phyloP scores from a whole-genome alignment of 2,888 invertebrate genomes.

The Himalopsyche tibetana region DNA sequence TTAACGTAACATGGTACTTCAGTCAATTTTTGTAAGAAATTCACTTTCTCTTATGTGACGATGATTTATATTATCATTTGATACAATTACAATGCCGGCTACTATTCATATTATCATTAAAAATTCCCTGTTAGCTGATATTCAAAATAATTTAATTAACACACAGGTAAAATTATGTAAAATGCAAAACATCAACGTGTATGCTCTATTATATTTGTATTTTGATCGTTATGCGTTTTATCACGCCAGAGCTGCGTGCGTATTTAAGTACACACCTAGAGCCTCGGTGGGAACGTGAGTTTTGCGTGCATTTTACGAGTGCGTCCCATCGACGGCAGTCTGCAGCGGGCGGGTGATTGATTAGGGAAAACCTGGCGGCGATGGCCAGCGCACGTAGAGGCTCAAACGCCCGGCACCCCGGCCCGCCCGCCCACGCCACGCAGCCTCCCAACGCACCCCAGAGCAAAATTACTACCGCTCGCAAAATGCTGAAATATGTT shows the following conservation, averaged over 20 bases:
- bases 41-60: too few species aligned
- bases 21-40: too few species aligned
- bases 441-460: conserved; percentile 12
- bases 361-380: conserved; percentile 64
- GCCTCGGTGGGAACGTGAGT: conserved; percentile 36
- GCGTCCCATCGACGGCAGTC: conserved; percentile 50
- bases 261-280: neutral
- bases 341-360: conserved; percentile 62
- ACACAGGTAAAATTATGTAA: too few species aligned
- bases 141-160: too few species aligned
- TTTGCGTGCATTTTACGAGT: conserved; percentile 55
- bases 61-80: too few species aligned
- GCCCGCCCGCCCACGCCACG: conserved; percentile 36
- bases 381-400: conserved; percentile 53
- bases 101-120: too few species aligned
- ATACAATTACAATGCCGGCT: too few species aligned
- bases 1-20: too few species aligned
- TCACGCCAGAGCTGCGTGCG: neutral
- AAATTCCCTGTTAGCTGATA: too few species aligned
- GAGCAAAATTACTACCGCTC: conserved; percentile 57
- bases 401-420: conserved; percentile 44
- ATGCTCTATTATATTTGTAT: too few species aligned
- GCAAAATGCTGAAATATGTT: conserved; percentile 66
- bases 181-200: too few species aligned
- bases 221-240: too few species aligned